Evolutionary conservation across 2,797 vertebrate genomes (phyloP), one percentile per base, ranked within the genome.

Genomic region (Ctenopoma kingsleyae): DNA sequence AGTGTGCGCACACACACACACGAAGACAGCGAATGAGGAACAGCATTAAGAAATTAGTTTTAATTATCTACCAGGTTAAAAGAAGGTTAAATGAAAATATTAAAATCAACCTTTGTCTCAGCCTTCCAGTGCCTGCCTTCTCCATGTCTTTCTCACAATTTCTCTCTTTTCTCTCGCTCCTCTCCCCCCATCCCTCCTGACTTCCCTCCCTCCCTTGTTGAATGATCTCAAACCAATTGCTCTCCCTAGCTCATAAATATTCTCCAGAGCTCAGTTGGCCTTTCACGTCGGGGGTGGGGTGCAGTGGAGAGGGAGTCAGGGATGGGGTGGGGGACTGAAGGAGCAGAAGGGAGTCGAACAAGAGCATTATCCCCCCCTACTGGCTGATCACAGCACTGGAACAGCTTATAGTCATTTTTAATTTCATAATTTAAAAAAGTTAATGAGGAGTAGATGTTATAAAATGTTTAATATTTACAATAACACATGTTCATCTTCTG

Each of bases 151-250:
- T 76, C 53, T 66, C 58, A 52, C 63, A 43, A 56, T 78, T 49
- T 57, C 51, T 53, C 46, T 61, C 50, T 30, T 17, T 22, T 8
- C 8, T n/a, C 22, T 17, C 20, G 15, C 27, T 11, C 30, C 54
- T 32, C 5, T 35, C 32, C 8, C 36, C 1, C 49, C 16, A 19
- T 36, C 40, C 19, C 54, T 11, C 12, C 9, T 27, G 35, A 36
- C n/a, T 17, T 49, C 54, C 23, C 67, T 41, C 61, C 27, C 46
- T 54, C 71, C 67, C 62, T 50, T 52, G 66, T 71, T 56, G 23
- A 90, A 84, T 88, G 76, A 90, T 90, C 83, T 87, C 85, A 83
- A 88, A 89, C 86, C 88, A 90, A 89, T 92, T 86, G 80, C 79
- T 84, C 72, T 78, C 67, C 67, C 71, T 72, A 15, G 71, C 88